Conservation (phyloP, 2,888 invertebrate species). For the Drosophila helvetica region DNA sequence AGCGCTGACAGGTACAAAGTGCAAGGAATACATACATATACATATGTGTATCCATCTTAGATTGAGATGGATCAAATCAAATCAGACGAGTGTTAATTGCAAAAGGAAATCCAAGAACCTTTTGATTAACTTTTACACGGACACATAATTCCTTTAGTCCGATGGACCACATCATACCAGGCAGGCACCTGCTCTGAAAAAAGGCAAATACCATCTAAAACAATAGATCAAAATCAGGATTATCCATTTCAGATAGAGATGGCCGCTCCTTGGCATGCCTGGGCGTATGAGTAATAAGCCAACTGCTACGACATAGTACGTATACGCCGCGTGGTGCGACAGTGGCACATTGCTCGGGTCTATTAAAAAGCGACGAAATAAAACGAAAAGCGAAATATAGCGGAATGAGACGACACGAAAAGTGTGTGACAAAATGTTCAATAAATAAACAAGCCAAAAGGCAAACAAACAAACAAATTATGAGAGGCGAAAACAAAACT, state of each 20-base stretch:
- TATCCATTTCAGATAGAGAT: neutral
- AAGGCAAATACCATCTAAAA: too few species aligned
- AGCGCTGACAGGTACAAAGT: constrained; percentile 5
- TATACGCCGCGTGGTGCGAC: constrained; percentile 57
- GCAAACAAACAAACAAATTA: constrained; percentile 67
- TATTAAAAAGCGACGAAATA: constrained; percentile 40
- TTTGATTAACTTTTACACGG: too few species aligned
- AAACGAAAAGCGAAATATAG: neutral
- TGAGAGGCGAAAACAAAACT: constrained; percentile 51
- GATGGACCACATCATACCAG: too few species aligned
- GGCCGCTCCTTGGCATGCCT: constrained; percentile 41
- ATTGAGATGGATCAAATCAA: constrained; percentile 13
- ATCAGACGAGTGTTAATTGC: too few species aligned
- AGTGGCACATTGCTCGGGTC: neutral
- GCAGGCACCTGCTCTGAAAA: too few species aligned
- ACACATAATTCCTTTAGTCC: too few species aligned
- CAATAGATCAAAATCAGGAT: neutral
- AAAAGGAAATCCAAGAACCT: too few species aligned
- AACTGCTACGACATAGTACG: constrained; percentile 63
- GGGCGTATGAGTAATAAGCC: constrained; percentile 69
- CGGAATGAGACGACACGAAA: constrained; percentile 24
- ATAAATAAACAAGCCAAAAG: constrained; percentile 65
- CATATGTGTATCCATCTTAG: constrained; percentile 7
- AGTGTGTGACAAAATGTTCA: constrained; percentile 70
- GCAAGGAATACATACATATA: neutral